These are phyloP conservation scores for Parthenolecanium corni DNA, from an alignment of 2,888 invertebrate genomes.

Conservation along the genomic window DNA sequence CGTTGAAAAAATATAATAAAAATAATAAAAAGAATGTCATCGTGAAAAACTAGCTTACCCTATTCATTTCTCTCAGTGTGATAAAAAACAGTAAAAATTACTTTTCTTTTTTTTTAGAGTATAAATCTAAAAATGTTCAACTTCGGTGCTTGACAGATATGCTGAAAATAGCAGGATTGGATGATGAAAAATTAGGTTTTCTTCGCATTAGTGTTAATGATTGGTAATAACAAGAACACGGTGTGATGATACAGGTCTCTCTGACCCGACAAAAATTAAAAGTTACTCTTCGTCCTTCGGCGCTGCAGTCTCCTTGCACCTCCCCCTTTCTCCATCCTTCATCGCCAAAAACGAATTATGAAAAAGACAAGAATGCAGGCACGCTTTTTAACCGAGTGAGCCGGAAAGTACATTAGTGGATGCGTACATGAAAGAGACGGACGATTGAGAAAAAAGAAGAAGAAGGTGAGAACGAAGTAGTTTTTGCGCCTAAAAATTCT, in stretches of 20 bases:
- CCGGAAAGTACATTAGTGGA: not conserved
- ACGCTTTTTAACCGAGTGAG: not conserved
- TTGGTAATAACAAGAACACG: too few relatives aligned
- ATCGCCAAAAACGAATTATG: not conserved
- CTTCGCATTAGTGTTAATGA: too few relatives aligned
- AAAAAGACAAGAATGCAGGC: slow-evolving; percentile 8
- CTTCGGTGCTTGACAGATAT: too few relatives aligned
- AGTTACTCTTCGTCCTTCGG: not conserved
- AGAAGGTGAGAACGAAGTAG: not conserved
- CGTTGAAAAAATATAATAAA: too few relatives aligned
- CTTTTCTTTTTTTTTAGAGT: too few relatives aligned
- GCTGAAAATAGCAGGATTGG: too few relatives aligned
- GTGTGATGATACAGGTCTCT: not conserved
- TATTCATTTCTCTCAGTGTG: too few relatives aligned
- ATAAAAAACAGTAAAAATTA: too few relatives aligned
- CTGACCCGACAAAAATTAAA: not conserved
- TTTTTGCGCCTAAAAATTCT: not conserved
- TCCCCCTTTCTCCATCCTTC: not conserved
- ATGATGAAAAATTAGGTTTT: too few relatives aligned
- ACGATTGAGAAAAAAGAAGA: not conserved
- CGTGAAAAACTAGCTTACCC: too few relatives aligned
- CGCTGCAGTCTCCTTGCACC: not conserved
- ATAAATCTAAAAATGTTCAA: too few relatives aligned
- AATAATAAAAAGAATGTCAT: too few relatives aligned
- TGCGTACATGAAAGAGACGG: not conserved